Conservation (phyloP, 2,888 invertebrate genomes). For the Embidobia sp. region DNA sequence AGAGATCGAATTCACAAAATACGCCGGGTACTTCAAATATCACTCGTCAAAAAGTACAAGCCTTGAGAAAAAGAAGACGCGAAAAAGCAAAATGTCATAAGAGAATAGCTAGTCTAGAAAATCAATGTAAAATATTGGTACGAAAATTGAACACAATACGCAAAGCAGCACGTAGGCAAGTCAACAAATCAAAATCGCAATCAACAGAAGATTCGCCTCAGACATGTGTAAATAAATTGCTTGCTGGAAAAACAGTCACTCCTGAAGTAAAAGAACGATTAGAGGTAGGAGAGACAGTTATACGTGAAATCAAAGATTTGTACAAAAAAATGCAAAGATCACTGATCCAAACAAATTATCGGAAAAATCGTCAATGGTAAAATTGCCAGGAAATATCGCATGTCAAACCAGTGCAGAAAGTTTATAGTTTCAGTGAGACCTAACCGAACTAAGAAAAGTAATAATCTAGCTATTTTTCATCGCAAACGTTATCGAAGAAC, state of each 20-base stretch:
- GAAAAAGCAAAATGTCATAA: neutral
- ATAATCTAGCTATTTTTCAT: neutral
- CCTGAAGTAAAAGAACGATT: neutral
- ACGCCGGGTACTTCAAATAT: no score
- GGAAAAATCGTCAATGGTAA: constrained; percentile 1
- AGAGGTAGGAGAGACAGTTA: neutral
- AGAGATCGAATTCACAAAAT: no score
- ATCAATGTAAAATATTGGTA: neutral
- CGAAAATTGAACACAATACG: neutral
- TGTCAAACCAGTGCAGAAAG: neutral
- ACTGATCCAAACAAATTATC: neutral
- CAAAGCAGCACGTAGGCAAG: no score
- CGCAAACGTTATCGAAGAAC: neutral
- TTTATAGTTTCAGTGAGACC: neutral
- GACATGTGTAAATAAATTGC: neutral
- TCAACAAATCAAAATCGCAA: no score
- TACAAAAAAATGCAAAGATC: neutral
- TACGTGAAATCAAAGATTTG: neutral
- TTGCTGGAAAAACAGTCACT: neutral
- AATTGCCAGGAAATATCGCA: neutral
- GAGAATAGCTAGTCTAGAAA: neutral
- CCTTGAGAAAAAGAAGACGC: neutral
- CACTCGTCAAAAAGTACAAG: neutral
- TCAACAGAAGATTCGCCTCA: no score
- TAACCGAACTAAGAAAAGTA: neutral